Percentiles rank a stretch among this genome's conserved stretches.
Evolutionary conservation across 2,113 vertebrate species (phyloP).

Genomic region (Sisor rabdophorus): DNA sequence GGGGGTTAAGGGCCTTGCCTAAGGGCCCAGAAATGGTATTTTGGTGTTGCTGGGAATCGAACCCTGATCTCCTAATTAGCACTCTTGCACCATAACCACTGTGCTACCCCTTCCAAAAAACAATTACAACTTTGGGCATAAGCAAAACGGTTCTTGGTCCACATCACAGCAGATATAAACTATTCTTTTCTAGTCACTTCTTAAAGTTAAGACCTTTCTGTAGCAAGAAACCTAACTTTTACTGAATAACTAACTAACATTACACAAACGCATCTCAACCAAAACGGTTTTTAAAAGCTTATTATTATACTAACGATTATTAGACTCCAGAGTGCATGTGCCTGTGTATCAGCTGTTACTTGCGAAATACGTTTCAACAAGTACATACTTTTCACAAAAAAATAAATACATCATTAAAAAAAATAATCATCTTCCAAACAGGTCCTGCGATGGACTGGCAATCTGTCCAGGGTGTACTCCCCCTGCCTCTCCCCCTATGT

Average conservation of each 20-base stretch:
- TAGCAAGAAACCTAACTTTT: too few species aligned
- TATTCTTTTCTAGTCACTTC: neutral
- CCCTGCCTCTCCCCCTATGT: too few species aligned
- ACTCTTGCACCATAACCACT: too few species aligned
- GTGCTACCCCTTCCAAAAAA: neutral
- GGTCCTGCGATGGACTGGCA: too few species aligned
- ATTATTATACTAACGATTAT: neutral
- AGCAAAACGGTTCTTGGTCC: neutral
- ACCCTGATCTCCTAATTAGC: too few species aligned
- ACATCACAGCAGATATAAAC: neutral
- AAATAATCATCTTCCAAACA: neutral
- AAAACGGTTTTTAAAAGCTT: neutral
- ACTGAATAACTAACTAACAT: neutral
- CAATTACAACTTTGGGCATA: too few species aligned
- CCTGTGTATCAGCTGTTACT: neutral
- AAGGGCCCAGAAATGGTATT: too few species aligned
- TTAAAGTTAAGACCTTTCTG: neutral
- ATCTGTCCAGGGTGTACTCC: too few species aligned
- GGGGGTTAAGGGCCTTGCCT: too few species aligned
- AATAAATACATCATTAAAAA: neutral
- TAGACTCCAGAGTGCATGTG: neutral
- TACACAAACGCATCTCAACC: neutral
- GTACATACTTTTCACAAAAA: too few species aligned
- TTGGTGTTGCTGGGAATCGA: too few species aligned
- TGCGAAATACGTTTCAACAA: neutral